Conservation (phyloP, 1,140 invertebrate species). For the Ruditapes philippinarum region DNA sequence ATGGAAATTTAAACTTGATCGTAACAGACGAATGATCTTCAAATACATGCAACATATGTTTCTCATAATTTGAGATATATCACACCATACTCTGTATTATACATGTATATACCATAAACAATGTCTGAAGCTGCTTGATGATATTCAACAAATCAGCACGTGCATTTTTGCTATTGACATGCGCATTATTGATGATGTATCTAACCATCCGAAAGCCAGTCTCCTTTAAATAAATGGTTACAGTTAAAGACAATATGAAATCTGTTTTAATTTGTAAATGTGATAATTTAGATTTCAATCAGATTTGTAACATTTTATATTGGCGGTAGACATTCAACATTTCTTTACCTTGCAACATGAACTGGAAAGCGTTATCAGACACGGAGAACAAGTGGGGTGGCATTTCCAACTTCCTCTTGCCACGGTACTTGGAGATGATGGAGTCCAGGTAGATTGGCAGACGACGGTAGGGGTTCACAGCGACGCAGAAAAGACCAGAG, state of each 20-base stretch:
- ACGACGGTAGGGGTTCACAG: conserved; percentile 99
- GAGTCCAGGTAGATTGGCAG: conserved; percentile 97
- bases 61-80: too few species aligned
- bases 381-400: conserved; percentile 86
- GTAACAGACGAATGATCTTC: too few species aligned
- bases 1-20: too few species aligned
- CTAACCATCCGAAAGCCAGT: too few species aligned
- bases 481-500: conserved; percentile 99
- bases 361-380: conserved; percentile 85
- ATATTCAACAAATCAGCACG: too few species aligned
- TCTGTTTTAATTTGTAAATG: not conserved
- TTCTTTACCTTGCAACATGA: conserved; percentile 84
- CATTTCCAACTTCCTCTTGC: conserved; percentile 90
- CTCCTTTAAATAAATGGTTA: too few species aligned
- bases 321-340: not conserved
- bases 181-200: too few species aligned
- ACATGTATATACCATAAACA: too few species aligned
- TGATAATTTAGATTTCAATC: not conserved
- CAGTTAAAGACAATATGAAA: not conserved
- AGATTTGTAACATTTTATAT: not conserved
- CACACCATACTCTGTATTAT: too few species aligned
- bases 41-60: too few species aligned
- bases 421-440: conserved; percentile 98
- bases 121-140: too few species aligned
- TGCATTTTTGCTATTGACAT: too few species aligned